A percentile compares a stretch with the other conserved stretches of the same genome.
These are phyloP conservation scores for Chelmon rostratus DNA, from an alignment of 2,797 vertebrate species.

Conservation along the genomic window DNA sequence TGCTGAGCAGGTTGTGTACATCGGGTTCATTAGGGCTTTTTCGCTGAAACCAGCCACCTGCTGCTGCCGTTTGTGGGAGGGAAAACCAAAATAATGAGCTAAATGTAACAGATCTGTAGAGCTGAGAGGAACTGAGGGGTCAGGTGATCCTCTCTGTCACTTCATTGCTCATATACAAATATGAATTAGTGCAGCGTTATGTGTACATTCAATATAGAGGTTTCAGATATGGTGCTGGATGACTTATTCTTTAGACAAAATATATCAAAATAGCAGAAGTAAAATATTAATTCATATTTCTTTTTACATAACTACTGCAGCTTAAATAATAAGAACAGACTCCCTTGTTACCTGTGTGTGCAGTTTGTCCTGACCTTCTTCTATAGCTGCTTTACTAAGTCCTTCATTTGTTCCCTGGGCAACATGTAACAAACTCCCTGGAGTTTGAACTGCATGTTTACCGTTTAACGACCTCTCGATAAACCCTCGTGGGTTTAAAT, in stretches of 20 bases:
- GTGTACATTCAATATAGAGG: not conserved
- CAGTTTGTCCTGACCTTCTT: slow-evolving; percentile 9
- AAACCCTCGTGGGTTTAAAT: slow-evolving; percentile 16
- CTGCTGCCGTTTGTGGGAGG: not conserved
- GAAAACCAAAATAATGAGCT: not conserved
- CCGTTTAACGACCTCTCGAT: slow-evolving; percentile 16
- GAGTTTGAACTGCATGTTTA: slow-evolving; percentile 34
- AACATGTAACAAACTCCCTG: slow-evolving; percentile 6
- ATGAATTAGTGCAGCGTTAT: not conserved
- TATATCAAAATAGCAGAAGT: not conserved
- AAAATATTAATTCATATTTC: not conserved
- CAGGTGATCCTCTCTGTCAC: not conserved
- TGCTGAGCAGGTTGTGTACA: not conserved
- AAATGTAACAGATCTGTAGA: not conserved
- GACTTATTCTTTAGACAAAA: not conserved
- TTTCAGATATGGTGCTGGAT: not conserved
- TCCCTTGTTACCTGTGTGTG: not conserved
- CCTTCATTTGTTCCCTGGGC: slow-evolving; percentile 6
- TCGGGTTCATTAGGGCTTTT: not conserved
- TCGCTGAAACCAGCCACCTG: not conserved
- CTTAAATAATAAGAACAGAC: not conserved
- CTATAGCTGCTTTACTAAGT: not conserved
- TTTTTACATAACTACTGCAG: not conserved
- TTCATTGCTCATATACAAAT: no score
- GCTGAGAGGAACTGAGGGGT: not conserved